Percentiles rank a stretch among this genome's conserved stretches.
phyloP scores from a whole-genome alignment of 2,888 invertebrate genomes.

The Oxyscelio sp. region DNA sequence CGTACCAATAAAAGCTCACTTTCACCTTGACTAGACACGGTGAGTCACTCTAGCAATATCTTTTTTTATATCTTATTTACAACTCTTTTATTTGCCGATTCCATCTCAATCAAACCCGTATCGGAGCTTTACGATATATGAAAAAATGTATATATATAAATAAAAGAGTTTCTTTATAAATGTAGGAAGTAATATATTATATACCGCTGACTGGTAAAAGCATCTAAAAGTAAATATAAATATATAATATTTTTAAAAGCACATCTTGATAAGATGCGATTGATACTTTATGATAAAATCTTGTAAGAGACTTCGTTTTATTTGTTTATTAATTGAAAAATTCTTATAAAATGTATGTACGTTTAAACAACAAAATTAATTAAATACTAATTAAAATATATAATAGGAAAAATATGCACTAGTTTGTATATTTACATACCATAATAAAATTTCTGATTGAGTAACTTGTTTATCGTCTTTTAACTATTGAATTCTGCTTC shows the following conservation, averaged over 20 bases:
- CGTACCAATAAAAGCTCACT: constrained; percentile 87
- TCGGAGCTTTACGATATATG: constrained; percentile 48
- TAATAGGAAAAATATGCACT: too few species aligned
- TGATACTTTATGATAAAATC: too few species aligned
- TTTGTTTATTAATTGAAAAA: too few species aligned
- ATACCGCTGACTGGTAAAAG: constrained; percentile 40
- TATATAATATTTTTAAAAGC: constrained; percentile 14
- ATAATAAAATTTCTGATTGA: too few species aligned
- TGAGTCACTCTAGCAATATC: constrained; percentile 84
- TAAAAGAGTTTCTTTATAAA: constrained; percentile 50
- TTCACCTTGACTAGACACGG: constrained; percentile 85
- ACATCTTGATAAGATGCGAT: too few species aligned
- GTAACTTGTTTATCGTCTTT: too few species aligned
- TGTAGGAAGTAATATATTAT: constrained; percentile 31
- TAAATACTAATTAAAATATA: too few species aligned
- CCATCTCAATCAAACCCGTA: constrained; percentile 87
- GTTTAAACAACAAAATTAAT: too few species aligned
- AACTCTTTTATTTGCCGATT: constrained; percentile 88
- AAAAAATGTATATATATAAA: constrained; percentile 58
- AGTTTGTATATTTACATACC: too few species aligned
- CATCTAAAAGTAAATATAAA: constrained; percentile 20
- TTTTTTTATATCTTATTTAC: constrained; percentile 85
- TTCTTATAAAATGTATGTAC: too few species aligned
- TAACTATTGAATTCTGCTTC: too few species aligned
- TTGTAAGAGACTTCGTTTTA: too few species aligned